These are phyloP conservation scores for Epizoanthus illoricatus DNA, from an alignment of 92 coral and sea anemone genomes.

Conservation along the genomic window DNA sequence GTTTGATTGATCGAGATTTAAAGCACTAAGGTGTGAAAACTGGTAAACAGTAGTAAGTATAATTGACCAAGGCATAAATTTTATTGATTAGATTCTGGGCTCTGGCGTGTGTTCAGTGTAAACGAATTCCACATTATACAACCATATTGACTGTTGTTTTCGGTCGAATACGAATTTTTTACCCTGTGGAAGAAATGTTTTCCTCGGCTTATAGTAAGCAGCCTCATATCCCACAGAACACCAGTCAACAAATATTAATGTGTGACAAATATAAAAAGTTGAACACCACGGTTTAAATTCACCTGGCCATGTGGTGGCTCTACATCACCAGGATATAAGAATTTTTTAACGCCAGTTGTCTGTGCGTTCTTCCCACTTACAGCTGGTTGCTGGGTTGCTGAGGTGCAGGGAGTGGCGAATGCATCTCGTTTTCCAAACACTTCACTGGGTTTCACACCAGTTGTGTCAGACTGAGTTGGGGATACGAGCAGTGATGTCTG, in stretches of 20 bases:
- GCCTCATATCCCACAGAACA: no score
- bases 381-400: constrained; percentile 50
- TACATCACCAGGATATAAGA: constrained; percentile 68
- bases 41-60: background rate
- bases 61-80: no score
- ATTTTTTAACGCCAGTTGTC: constrained; percentile 58
- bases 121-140: no score
- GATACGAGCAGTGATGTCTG: constrained; percentile 52
- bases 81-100: no score
- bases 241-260: background rate
- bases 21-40: background rate
- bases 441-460: constrained; percentile 84
- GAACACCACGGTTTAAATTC: constrained; percentile 49
- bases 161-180: no score
- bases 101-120: no score
- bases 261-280: constrained; percentile 32
- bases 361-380: constrained; percentile 74
- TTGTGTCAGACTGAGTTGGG: constrained; percentile 69
- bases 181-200: no score
- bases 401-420: constrained; percentile 82
- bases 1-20: no score
- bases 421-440: constrained; percentile 85
- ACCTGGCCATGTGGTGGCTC: constrained; percentile 56
- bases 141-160: no score
- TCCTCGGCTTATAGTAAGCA: no score